phyloP scores from a whole-genome alignment of 2,113 vertebrate genomes.

The Daphoenositta chrysoptera region DNA sequence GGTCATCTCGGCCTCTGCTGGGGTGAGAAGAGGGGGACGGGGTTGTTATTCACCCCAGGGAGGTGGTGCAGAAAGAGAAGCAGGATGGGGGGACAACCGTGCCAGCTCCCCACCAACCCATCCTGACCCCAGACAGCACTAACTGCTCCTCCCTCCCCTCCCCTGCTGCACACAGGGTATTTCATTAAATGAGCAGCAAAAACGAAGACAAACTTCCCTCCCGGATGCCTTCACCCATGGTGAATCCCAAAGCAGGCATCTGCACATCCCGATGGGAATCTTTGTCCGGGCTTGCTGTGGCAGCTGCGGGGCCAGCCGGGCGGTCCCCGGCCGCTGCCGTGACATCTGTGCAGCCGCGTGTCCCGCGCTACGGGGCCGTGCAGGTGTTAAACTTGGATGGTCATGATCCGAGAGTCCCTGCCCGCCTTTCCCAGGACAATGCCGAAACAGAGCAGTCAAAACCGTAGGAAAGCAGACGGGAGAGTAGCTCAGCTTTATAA shows the following conservation, averaged over 20 bases:
- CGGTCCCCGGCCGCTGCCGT: neutral
- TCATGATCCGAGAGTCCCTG: neutral
- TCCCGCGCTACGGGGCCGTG: rapidly evolving
- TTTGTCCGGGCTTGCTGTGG: neutral
- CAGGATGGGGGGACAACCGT: rapidly evolving
- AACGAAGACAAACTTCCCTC: neutral
- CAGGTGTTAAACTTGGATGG: neutral
- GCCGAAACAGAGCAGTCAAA: neutral
- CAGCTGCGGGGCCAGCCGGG: rapidly evolving
- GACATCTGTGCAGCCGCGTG: neutral
- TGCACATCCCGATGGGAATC: neutral
- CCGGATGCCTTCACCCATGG: neutral
- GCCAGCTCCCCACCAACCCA: neutral
- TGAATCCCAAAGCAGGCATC: neutral
- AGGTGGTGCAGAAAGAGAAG: neutral
- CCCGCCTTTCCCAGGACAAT: neutral
- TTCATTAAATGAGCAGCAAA: neutral
- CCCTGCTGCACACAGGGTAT: neutral
- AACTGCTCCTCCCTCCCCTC: neutral
- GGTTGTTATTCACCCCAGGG: neutral
- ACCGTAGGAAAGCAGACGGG: neutral
- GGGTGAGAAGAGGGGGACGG: neutral
- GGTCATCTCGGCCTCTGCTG: neutral
- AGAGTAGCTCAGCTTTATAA: neutral
- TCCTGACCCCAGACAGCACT: neutral